phyloP scores from a whole-genome alignment of 1,140 invertebrate species.

The Trachymyrmex septentrionalis region DNA sequence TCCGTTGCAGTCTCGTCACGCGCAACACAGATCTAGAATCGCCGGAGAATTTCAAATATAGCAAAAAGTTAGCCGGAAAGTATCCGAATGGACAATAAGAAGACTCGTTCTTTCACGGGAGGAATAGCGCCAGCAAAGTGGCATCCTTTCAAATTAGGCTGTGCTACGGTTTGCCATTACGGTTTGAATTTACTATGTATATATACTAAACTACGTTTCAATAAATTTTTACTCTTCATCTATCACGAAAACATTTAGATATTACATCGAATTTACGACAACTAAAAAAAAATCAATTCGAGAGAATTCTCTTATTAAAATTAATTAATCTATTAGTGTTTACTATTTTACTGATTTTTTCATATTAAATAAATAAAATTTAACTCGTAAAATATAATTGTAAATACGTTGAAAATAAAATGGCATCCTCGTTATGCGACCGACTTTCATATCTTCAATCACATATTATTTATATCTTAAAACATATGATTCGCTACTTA shows the following conservation, averaged over 20 bases:
- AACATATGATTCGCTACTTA: conserved; percentile 18
- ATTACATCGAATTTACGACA: background rate
- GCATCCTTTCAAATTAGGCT: conserved; percentile 22
- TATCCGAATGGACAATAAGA: conserved; percentile 55
- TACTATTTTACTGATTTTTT: background rate
- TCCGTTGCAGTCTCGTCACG: conserved; percentile 64
- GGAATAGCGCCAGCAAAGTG: conserved; percentile 49
- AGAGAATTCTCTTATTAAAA: background rate
- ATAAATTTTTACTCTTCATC: background rate
- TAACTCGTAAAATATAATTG: background rate
- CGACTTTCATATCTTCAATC: conserved; percentile 2
- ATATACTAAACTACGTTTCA: background rate
- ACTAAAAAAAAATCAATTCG: background rate
- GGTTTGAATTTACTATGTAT: background rate
- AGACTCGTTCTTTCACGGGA: conserved; percentile 55
- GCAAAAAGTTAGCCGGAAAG: conserved; percentile 35
- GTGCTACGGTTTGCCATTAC: background rate
- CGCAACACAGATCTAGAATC: conserved; percentile 59
- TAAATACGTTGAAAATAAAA: background rate
- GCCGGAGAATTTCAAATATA: conserved; percentile 59
- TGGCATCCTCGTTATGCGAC: background rate
- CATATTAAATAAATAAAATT: background rate
- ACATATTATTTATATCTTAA: conserved; percentile 26
- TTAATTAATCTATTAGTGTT: background rate
- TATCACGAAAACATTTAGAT: background rate